Evolutionary conservation across 2,113 vertebrate genomes (phyloP).

Genomic region (Gadus chalcogrammus): DNA sequence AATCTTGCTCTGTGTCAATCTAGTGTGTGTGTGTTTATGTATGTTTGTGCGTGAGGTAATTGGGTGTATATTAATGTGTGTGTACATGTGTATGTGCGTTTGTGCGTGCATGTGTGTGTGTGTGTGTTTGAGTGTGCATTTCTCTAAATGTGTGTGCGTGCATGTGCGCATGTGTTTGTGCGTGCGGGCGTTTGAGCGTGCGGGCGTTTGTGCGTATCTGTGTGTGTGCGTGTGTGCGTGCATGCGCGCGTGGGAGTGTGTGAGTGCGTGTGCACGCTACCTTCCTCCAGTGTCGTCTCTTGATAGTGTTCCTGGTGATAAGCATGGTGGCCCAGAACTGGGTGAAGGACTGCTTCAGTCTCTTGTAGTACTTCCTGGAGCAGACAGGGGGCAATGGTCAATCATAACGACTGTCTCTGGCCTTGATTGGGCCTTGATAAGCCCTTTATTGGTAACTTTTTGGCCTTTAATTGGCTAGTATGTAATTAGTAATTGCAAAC

Average conservation of each 20-base stretch:
- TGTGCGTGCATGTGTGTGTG: neutral
- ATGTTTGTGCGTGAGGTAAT: constrained; percentile 10
- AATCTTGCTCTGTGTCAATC: no score
- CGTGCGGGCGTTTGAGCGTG: neutral
- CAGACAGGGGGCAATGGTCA: constrained; percentile 15
- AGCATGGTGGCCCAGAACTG: constrained; percentile 80
- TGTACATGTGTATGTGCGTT: neutral
- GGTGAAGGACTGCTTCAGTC: constrained; percentile 72
- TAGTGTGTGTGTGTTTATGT: neutral
- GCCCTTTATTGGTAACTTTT: no score
- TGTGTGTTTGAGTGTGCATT: constrained; percentile 33
- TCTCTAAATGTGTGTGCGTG: neutral
- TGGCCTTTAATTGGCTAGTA: no score
- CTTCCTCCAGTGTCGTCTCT: constrained; percentile 73
- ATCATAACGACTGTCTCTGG: neutral
- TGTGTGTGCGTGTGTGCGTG: constrained; percentile 1
- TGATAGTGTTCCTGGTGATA: constrained; percentile 73
- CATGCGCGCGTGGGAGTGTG: neutral
- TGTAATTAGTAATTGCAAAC: no score
- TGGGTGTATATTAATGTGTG: no score
- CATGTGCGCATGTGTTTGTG: constrained; percentile 37
- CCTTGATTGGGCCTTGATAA: no score
- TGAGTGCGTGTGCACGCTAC: constrained; percentile 24
- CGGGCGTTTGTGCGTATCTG: neutral
- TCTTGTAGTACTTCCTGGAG: constrained; percentile 79